A percentile compares a stretch with the other conserved stretches of the same genome.
Conservation (phyloP, 2,113 vertebrate genomes). For the Ceyx cyanopectus region DNA sequence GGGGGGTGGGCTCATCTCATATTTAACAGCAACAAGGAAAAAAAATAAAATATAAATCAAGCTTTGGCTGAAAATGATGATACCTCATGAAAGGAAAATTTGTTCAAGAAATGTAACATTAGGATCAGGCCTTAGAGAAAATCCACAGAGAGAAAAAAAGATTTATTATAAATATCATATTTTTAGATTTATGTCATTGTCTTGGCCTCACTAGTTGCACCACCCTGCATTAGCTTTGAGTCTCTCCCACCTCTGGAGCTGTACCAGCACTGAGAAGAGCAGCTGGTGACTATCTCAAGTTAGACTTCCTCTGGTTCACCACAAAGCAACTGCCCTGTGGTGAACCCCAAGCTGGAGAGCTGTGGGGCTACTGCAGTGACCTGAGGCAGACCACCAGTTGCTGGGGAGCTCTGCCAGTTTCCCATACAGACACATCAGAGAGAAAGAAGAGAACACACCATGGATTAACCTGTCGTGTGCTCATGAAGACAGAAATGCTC, state of each 20-base stretch:
- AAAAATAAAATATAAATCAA: not conserved
- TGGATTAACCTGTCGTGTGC: rapidly evolving
- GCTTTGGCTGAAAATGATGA: not conserved
- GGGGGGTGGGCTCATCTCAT: not conserved
- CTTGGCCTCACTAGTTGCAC: not conserved
- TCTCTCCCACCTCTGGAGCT: not conserved
- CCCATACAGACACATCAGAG: not conserved
- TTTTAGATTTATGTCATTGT: not conserved
- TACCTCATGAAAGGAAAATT: not conserved
- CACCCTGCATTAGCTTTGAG: not conserved
- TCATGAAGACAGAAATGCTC: not conserved
- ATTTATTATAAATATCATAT: not conserved
- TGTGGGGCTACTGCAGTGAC: not conserved
- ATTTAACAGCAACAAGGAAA: not conserved
- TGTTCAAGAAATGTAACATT: not conserved
- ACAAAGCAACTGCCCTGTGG: constrained; percentile 14
- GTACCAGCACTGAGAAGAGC: not conserved
- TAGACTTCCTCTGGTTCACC: constrained; percentile 44
- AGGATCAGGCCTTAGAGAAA: not conserved
- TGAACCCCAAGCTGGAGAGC: not conserved
- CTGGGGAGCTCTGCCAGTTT: not conserved
- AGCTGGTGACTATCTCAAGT: not conserved
- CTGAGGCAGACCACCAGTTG: rapidly evolving
- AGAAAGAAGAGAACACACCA: not conserved
- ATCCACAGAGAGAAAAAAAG: not conserved